Evolutionary conservation across 2,888 invertebrate genomes (phyloP).

Genomic region (Labia minor): DNA sequence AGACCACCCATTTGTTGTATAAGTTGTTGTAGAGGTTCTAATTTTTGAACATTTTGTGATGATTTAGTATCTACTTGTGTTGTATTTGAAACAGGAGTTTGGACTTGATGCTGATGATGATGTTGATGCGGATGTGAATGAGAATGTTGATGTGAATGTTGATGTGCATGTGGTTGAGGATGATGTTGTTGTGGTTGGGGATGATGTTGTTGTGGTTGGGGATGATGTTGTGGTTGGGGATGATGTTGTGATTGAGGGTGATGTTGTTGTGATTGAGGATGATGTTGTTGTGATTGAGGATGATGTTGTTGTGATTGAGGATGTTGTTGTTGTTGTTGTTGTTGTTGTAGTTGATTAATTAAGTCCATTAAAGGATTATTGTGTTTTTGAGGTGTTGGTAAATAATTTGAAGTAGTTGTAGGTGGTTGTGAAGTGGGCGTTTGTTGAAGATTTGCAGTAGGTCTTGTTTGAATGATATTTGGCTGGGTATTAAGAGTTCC

Average conservation of each 20-base stretch:
- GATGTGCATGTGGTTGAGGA: conserved; percentile 29
- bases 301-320: no score
- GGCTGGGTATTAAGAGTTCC: neutral
- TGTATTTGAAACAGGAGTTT: conserved; percentile 32
- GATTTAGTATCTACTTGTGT: conserved; percentile 36
- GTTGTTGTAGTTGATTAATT: conserved; percentile 46
- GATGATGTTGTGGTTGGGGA: no score
- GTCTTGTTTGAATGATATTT: neutral
- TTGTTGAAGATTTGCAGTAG: neutral
- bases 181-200: neutral
- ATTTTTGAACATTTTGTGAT: conserved; percentile 35
- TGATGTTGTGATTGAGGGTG: no score
- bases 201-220: no score
- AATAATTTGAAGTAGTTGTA: neutral
- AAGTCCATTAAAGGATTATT: conserved; percentile 44
- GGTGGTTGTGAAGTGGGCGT: neutral
- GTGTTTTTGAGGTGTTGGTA: neutral
- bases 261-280: no score
- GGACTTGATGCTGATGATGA: conserved; percentile 25
- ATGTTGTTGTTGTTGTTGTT: conserved; percentile 25
- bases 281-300: no score
- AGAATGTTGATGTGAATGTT: conserved; percentile 32
- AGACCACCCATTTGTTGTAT: conserved; percentile 43
- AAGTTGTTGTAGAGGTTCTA: conserved; percentile 42
- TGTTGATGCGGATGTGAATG: conserved; percentile 29